These are phyloP conservation scores for Pycnomerus fuliginosus DNA, from an alignment of 2,888 invertebrate species.

Conservation along the genomic window DNA sequence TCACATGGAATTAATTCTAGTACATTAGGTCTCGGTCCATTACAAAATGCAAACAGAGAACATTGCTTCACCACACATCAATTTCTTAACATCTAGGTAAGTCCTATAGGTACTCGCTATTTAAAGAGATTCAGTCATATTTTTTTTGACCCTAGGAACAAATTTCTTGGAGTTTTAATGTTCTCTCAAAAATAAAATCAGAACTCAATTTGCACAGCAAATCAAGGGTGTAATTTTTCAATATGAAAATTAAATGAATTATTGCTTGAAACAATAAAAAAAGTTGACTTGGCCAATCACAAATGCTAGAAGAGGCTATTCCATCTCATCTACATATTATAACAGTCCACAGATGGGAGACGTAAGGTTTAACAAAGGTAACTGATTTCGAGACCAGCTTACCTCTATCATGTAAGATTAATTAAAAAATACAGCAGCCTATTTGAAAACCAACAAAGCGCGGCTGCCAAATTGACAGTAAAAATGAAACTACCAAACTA, in stretches of 20 bases:
- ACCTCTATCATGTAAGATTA: too few species aligned
- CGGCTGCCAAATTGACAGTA: too few species aligned
- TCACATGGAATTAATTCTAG: too few species aligned
- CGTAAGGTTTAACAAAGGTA: too few species aligned
- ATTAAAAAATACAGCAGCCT: too few species aligned
- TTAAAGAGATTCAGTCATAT: constrained; percentile 26
- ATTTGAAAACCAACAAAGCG: too few species aligned
- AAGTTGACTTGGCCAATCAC: not conserved
- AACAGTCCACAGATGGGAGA: too few species aligned
- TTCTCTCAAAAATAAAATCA: constrained; percentile 13
- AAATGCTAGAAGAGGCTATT: constrained; percentile 1
- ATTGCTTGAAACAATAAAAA: constrained; percentile 2
- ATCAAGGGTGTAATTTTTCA: constrained; percentile 16
- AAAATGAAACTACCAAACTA: too few species aligned
- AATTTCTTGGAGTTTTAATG: constrained; percentile 25
- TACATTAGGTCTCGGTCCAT: too few species aligned
- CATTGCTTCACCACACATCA: constrained; percentile 22
- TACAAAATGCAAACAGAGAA: too few species aligned
- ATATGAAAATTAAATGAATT: constrained; percentile 16
- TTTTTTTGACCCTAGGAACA: constrained; percentile 27
- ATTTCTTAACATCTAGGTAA: constrained; percentile 21
- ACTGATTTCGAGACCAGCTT: too few species aligned
- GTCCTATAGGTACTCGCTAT: constrained; percentile 15
- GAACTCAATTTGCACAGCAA: constrained; percentile 23
- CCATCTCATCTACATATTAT: too few species aligned